phyloP scores from a whole-genome alignment of 1,140 invertebrate genomes.

The Eciton burchellii region DNA sequence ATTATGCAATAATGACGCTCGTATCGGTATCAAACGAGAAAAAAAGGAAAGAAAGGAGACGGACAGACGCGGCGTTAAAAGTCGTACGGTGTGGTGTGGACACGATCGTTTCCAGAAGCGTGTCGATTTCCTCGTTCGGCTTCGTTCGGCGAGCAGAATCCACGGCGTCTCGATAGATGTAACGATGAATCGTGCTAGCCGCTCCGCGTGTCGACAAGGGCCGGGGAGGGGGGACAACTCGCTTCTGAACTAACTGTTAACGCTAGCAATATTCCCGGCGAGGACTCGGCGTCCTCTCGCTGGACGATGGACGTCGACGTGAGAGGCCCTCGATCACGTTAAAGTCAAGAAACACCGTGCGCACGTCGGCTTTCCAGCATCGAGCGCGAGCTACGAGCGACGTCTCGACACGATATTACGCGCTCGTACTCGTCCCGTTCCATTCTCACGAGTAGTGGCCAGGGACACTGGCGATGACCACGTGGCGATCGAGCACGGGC shows the following conservation, averaged over 20 bases:
- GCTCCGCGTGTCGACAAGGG: too few relatives aligned
- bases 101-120: too few relatives aligned
- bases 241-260: conserved; percentile 70
- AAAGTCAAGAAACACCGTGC: conserved; percentile 72
- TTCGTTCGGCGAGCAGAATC: background rate
- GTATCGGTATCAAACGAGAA: background rate
- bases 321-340: conserved; percentile 79
- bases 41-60: too few relatives aligned
- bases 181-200: conserved; percentile 37
- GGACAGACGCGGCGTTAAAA: too few relatives aligned
- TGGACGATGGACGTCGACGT: conserved; percentile 59
- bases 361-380: conserved; percentile 51
- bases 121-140: conserved; percentile 14
- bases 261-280: conserved; percentile 67
- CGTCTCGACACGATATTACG: conserved; percentile 68
- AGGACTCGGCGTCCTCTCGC: conserved; percentile 51
- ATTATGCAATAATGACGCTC: background rate
- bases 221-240: background rate
- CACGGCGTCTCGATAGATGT: background rate
- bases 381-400: conserved; percentile 65
- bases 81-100: too few relatives aligned
- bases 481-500: conserved; percentile 31
- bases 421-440: conserved; percentile 36
- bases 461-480: conserved; percentile 41
- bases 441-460: conserved; percentile 25